Conservation (phyloP, 2,888 invertebrate species). For the Suillia variegata region DNA sequence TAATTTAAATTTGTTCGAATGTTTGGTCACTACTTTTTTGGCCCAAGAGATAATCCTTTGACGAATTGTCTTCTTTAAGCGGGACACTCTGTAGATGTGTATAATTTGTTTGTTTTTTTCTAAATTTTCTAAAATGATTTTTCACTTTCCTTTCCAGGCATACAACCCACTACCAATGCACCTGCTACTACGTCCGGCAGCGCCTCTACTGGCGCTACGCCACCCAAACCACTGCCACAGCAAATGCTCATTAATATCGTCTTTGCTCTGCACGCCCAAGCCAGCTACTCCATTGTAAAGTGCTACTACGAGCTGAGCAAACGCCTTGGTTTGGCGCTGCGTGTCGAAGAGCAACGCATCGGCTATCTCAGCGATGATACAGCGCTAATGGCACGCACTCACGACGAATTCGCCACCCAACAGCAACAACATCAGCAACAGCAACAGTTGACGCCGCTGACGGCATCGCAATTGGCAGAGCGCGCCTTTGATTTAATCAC, state of each 20-base stretch:
- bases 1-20: too few species aligned
- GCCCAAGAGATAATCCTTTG: too few species aligned
- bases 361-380: slow-evolving; percentile 89
- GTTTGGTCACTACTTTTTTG: too few species aligned
- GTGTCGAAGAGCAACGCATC: slow-evolving; percentile 89
- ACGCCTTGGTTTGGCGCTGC: slow-evolving; percentile 82
- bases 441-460: slow-evolving; percentile 37
- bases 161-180: too few species aligned
- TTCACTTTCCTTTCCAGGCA: too few species aligned
- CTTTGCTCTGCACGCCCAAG: slow-evolving; percentile 88
- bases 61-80: too few species aligned
- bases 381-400: slow-evolving; percentile 77
- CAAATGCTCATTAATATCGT: slow-evolving; percentile 82
- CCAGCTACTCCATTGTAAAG: slow-evolving; percentile 88
- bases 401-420: slow-evolving; percentile 67
- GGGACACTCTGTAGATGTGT: too few species aligned
- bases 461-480: slow-evolving; percentile 42
- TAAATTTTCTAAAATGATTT: too few species aligned
- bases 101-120: too few species aligned
- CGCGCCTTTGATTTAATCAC: slow-evolving; percentile 82
- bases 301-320: slow-evolving; percentile 94
- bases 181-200: neutral
- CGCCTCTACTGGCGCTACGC: neutral
- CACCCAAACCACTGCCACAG: slow-evolving; percentile 40
- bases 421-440: slow-evolving; percentile 45